These are phyloP conservation scores for Oligia strigilis DNA, from an alignment of 2,888 invertebrate species.

Conservation along the genomic window DNA sequence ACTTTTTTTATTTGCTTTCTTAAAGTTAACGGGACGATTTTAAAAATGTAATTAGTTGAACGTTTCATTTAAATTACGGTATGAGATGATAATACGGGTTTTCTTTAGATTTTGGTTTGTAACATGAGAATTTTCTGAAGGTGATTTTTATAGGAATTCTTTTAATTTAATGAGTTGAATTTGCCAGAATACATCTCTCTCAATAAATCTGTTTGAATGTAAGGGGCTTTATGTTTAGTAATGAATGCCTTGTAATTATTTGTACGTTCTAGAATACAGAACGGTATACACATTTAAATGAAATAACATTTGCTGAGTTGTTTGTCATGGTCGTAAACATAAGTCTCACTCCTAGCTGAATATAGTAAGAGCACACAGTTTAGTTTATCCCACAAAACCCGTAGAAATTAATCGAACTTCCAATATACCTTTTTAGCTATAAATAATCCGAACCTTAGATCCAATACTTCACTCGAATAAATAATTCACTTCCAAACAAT, in stretches of 20 bases:
- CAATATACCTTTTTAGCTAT: conserved; percentile 25
- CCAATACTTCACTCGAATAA: conserved; percentile 49
- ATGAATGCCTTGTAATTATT: not conserved
- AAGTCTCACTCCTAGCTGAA: not conserved
- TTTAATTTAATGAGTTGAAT: not conserved
- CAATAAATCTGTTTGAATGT: not conserved
- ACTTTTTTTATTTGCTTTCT: conserved; percentile 76
- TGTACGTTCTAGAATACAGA: not conserved
- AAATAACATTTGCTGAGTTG: not conserved
- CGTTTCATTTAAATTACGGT: conserved; percentile 46
- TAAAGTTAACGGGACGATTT: conserved; percentile 70
- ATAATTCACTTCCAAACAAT: conserved; percentile 58
- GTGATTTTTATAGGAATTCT: not conserved
- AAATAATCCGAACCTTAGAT: conserved; percentile 26
- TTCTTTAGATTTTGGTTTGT: conserved; percentile 5
- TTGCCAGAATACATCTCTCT: not conserved
- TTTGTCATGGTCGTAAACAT: not conserved
- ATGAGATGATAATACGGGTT: conserved; percentile 12
- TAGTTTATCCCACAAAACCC: not conserved
- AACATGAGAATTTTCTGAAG: not conserved
- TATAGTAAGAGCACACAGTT: not conserved
- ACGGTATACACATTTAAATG: not conserved
- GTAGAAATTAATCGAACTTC: conserved; percentile 4
- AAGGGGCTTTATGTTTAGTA: not conserved
- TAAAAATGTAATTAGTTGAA: conserved; percentile 67